phyloP scores from a whole-genome alignment of 2,113 vertebrate genomes.

The Eira barbara region DNA sequence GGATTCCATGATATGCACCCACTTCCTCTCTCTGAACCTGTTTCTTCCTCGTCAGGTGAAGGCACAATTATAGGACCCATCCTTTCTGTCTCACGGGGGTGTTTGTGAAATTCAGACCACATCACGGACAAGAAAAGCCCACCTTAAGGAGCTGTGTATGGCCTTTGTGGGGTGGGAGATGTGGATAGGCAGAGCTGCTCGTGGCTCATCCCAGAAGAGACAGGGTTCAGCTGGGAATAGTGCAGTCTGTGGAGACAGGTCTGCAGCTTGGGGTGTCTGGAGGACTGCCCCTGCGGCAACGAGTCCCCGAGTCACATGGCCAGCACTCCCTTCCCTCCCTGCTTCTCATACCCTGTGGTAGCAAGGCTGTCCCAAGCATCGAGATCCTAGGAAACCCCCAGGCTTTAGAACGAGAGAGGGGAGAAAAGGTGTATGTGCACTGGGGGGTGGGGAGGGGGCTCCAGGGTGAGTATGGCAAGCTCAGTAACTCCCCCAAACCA shows the following conservation, averaged over 20 bases:
- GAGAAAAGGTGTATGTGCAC: not conserved
- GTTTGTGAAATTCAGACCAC: not conserved
- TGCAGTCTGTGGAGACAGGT: not conserved
- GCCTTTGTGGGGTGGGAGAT: not conserved
- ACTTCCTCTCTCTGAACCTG: not conserved
- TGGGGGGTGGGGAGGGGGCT: not conserved
- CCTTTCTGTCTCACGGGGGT: not conserved
- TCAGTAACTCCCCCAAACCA: not conserved
- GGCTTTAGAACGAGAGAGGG: not conserved
- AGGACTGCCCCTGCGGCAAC: not conserved
- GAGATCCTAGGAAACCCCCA: not conserved
- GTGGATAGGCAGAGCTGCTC: not conserved
- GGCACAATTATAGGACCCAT: not conserved
- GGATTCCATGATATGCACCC: not conserved
- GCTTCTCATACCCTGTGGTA: not conserved
- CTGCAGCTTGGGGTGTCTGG: not conserved
- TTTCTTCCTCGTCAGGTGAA: not conserved
- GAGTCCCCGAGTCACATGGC: not conserved
- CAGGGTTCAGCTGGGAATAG: not conserved
- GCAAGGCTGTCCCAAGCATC: not conserved
- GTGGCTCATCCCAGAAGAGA: not conserved
- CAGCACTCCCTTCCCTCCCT: not conserved
- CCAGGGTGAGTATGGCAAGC: not conserved
- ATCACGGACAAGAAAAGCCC: not conserved
- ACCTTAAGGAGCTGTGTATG: not conserved